A percentile compares a stretch with the other conserved stretches of the same genome.
These are phyloP conservation scores for Eupithecia exiguata DNA, from an alignment of 2,888 invertebrate species.

Conservation along the genomic window DNA sequence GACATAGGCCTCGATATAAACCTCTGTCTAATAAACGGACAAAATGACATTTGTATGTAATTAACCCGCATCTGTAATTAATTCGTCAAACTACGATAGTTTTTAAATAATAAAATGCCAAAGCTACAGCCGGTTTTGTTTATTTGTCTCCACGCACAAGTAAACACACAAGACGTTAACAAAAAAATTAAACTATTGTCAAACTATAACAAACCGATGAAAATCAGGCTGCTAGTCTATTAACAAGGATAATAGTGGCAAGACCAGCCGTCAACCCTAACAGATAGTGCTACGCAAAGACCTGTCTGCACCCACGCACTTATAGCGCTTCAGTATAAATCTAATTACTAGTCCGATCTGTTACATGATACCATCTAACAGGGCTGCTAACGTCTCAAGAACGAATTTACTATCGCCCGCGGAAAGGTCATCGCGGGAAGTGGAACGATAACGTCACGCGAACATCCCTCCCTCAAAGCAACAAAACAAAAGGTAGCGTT, in stretches of 20 bases:
- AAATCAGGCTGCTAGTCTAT: no score
- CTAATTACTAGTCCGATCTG: slow-evolving; percentile 52
- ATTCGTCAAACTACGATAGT: no score
- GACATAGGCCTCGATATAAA: no score
- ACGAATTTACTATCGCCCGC: slow-evolving; percentile 77
- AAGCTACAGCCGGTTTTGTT: no score
- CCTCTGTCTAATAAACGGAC: no score
- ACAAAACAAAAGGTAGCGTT: slow-evolving; percentile 80
- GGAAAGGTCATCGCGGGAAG: slow-evolving; percentile 75
- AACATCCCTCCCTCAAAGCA: slow-evolving; percentile 81
- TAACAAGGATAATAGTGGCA: background rate
- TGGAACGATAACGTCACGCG: slow-evolving; percentile 79
- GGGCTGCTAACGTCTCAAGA: slow-evolving; percentile 68
- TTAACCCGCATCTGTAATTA: no score
- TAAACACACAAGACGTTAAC: no score
- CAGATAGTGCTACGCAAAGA: slow-evolving; percentile 23
- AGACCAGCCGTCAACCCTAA: slow-evolving; percentile 18
- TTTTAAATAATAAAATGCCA: no score
- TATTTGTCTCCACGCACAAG: no score
- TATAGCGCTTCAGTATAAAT: slow-evolving; percentile 56
- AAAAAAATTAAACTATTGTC: no score
- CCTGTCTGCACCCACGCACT: slow-evolving; percentile 45
- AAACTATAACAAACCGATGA: no score
- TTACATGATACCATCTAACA: slow-evolving; percentile 36
- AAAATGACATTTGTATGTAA: no score